Base-by-base conservation (phyloP, 1,140 invertebrate genomes). In the Belonocnema kinseyi region DNA sequence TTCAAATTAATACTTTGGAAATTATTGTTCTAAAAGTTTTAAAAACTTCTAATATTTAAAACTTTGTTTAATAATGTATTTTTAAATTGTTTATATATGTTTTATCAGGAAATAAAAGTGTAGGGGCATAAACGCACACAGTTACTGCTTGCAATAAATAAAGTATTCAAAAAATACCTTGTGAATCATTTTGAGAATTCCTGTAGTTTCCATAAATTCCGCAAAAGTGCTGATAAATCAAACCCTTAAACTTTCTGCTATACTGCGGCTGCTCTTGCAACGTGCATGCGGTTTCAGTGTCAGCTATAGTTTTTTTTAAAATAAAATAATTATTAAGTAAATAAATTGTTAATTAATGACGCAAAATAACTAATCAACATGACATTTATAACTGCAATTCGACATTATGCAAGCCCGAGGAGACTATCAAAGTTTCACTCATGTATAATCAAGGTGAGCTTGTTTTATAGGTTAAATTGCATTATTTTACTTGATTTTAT, bases 401-500 rank as follows among this genome's bases (percentile, higher is more conserved):
- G 61, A 46, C 61, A 66, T 26, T 40, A 66, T 10, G 26, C 40
- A 4, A 66, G 33, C 33, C 61, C 61, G 6, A 66, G 61, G 33
- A 66, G 61, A 19, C 46, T 85, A 11, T 75, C 78, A 26, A 54
- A 71, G 16, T 46, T 81, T 7, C 71, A 54, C 56, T 50, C 76
- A 7, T 52, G 56, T 40, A 61, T 78, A 52, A 80, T 56, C 0
- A 52, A 54, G 53, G 85, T 86, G 85, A 83, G 14, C 40, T 50
- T 26, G 21, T 3, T 80, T 40, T 51, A 61, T 52, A 50, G 56
- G 56, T 33, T 53, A 81, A 52, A 71, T 14, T 40, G 70, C 12
- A 51, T 52, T 0, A 13, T 50, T n/a, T 46, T 73, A 53, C 2
- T 21, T 66, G 40, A 0, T 16, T 61, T 11, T 73, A 26, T 50